Conservation (phyloP, 2,888 invertebrate genomes). For the Xestia sexstrigata region DNA sequence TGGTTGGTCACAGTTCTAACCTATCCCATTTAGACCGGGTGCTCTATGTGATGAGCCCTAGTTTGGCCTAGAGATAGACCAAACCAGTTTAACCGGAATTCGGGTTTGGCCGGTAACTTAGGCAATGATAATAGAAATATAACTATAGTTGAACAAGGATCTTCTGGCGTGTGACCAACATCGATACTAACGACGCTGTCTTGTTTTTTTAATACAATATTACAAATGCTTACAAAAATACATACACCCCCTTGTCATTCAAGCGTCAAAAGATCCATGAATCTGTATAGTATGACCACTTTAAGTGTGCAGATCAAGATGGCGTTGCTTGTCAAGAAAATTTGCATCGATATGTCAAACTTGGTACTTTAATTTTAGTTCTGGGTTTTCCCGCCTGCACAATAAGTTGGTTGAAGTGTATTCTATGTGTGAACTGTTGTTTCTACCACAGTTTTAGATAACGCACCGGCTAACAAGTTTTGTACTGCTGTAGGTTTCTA, state of each 20-base stretch:
- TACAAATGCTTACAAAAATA: background rate
- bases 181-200: background rate
- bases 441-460: conserved; percentile 12
- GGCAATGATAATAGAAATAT: conserved; percentile 14
- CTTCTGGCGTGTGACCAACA: conserved; percentile 1
- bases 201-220: background rate
- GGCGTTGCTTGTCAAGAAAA: background rate
- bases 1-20: background rate
- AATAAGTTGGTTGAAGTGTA: background rate
- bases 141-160: conserved; percentile 7
- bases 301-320: background rate
- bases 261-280: background rate
- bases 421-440: background rate
- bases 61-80: background rate
- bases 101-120: background rate
- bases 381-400: background rate
- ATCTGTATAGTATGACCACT: background rate
- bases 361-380: background rate
- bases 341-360: background rate
- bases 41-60: background rate
- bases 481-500: conserved; percentile 56
- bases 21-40: background rate
- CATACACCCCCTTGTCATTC: background rate
- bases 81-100: background rate
- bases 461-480: conserved; percentile 41